Evolutionary conservation across 2,113 vertebrate species (phyloP).

Genomic region (Glaucomys volans): DNA sequence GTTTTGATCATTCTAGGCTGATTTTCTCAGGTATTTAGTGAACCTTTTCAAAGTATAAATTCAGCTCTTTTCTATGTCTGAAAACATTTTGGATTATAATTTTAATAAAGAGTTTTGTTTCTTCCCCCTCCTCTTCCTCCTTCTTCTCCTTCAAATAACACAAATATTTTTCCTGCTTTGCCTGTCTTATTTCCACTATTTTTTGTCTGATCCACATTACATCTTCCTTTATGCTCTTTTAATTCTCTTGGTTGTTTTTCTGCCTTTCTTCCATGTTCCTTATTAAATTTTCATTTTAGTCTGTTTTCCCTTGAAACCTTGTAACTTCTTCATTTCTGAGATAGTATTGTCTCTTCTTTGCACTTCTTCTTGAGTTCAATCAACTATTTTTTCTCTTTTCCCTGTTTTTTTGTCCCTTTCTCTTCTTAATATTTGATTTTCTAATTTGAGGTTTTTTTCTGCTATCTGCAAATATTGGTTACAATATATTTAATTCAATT

Average conservation of each 20-base stretch:
- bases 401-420: slow-evolving; percentile 16
- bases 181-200: background rate
- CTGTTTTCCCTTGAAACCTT: background rate
- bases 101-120: background rate
- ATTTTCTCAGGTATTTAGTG: background rate
- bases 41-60: background rate
- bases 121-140: background rate
- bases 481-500: slow-evolving; percentile 35
- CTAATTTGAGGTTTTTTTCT: slow-evolving; percentile 43
- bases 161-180: background rate
- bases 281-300: background rate
- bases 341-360: background rate
- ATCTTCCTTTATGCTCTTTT: background rate
- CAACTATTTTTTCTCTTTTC: slow-evolving; percentile 6
- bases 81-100: background rate
- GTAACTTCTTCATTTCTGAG: slow-evolving; percentile 46
- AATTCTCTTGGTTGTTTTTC: background rate
- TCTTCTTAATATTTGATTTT: slow-evolving; percentile 52
- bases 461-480: slow-evolving; percentile 37
- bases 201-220: background rate
- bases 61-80: background rate
- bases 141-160: background rate
- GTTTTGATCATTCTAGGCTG: slow-evolving; percentile 24
- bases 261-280: background rate
- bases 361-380: slow-evolving; percentile 16